Conservation (phyloP, 2,888 invertebrate species). For the Agrochola macilenta region DNA sequence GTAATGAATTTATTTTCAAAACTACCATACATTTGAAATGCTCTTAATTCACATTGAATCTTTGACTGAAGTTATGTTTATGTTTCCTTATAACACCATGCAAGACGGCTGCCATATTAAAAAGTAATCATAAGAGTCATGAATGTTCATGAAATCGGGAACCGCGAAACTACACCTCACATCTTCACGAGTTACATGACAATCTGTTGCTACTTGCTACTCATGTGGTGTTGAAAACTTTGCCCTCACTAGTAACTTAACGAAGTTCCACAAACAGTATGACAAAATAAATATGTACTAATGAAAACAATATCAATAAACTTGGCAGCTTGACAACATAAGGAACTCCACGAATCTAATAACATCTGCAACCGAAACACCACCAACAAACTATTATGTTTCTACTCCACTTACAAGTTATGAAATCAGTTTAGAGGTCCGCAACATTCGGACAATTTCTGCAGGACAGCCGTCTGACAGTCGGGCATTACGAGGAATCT, state of each 20-base stretch:
- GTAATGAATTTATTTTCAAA: not conserved
- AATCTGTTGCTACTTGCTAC: conserved; percentile 1
- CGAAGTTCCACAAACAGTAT: not conserved
- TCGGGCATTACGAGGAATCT: conserved; percentile 65
- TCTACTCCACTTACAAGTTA: conserved; percentile 31
- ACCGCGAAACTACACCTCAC: not conserved
- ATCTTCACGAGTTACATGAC: conserved; percentile 3
- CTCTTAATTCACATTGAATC: not conserved
- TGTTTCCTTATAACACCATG: not conserved
- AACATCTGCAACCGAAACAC: conserved; percentile 10
- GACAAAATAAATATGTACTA: conserved; percentile 1
- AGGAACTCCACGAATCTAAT: conserved; percentile 10
- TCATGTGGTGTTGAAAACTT: conserved; percentile 1
- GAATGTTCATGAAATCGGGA: conserved; percentile 2
- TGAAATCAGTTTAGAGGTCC: conserved; percentile 53
- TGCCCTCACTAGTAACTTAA: not conserved
- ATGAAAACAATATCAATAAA: conserved; percentile 32
- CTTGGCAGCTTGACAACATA: not conserved
- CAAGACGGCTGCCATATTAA: not conserved
- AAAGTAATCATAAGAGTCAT: not conserved
- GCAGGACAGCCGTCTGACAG: conserved; percentile 57
- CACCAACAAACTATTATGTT: conserved; percentile 1
- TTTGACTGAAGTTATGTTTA: conserved; percentile 9
- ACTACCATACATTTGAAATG: not conserved
- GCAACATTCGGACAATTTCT: conserved; percentile 65